Percentiles rank a stretch among this genome's conserved stretches.
These are phyloP conservation scores for Ctenodactylus gundi DNA, from an alignment of 2,113 vertebrate genomes.

Conservation along the genomic window DNA sequence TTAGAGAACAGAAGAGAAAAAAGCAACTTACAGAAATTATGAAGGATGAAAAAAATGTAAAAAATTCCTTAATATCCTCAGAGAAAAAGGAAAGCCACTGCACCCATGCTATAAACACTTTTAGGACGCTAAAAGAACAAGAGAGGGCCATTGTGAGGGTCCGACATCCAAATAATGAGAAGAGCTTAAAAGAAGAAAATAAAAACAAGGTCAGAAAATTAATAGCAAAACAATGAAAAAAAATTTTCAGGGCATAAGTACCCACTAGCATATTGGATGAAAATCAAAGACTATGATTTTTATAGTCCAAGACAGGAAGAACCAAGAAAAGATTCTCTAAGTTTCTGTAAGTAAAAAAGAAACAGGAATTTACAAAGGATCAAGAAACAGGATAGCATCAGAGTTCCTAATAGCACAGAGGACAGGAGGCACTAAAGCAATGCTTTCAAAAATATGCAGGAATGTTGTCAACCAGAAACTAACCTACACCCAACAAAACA, in stretches of 20 bases:
- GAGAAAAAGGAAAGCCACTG: background rate
- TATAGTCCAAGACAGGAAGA: background rate
- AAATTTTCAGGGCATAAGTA: background rate
- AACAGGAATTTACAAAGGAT: background rate
- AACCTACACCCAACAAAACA: background rate
- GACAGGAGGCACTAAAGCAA: background rate
- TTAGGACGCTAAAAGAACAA: background rate
- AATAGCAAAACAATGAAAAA: background rate
- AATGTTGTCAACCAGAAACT: background rate
- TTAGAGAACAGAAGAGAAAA: background rate
- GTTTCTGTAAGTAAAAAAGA: background rate
- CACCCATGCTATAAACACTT: background rate
- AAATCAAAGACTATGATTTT: background rate
- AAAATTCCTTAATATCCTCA: background rate
- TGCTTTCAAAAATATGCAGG: background rate
- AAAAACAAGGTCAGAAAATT: background rate
- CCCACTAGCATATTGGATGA: background rate
- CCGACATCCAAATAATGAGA: background rate
- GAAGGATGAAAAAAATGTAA: background rate
- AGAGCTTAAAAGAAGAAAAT: background rate
- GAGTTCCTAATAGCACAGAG: background rate
- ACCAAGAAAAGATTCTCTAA: background rate
- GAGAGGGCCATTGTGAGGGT: background rate
- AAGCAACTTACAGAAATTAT: background rate
- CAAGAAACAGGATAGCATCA: background rate